phyloP scores from a whole-genome alignment of 1,140 invertebrate genomes.

The Metaphire vulgaris region DNA sequence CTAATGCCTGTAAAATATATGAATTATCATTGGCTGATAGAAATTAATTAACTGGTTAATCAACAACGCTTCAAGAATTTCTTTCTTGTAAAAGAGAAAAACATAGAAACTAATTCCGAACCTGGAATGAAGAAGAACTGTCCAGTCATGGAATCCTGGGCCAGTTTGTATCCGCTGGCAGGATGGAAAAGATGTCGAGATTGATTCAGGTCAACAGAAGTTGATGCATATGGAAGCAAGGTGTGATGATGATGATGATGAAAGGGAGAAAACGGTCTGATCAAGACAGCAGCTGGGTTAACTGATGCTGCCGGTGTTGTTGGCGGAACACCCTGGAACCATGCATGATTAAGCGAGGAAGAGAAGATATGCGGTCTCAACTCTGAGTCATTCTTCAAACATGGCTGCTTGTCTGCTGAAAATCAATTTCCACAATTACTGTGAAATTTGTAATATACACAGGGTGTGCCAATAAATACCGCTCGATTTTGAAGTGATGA shows the following conservation, averaged over 20 bases:
- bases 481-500: too few species aligned
- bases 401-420: background rate
- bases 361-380: background rate
- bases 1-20: too few species aligned
- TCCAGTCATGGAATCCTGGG: slow-evolving; percentile 71
- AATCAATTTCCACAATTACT: too few species aligned
- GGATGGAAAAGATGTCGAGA: slow-evolving; percentile 58
- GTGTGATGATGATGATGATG: background rate
- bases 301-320: background rate
- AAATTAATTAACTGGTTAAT: too few species aligned
- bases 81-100: too few species aligned
- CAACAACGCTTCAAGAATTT: too few species aligned
- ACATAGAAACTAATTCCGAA: too few species aligned
- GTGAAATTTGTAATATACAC: too few species aligned
- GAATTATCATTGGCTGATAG: too few species aligned
- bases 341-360: background rate
- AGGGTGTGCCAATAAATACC: too few species aligned
- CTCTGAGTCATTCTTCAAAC: background rate
- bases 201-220: slow-evolving; percentile 56
- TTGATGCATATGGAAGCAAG: slow-evolving; percentile 42
- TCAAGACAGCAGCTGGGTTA: background rate
- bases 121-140: slow-evolving; percentile 68
- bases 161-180: slow-evolving; percentile 68
- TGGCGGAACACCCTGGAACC: background rate
- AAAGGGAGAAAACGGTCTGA: background rate